Evolutionary conservation across 2,888 invertebrate species (phyloP), one percentile per base, ranked within the genome.

Genomic region (Scaptomyza reducta): DNA sequence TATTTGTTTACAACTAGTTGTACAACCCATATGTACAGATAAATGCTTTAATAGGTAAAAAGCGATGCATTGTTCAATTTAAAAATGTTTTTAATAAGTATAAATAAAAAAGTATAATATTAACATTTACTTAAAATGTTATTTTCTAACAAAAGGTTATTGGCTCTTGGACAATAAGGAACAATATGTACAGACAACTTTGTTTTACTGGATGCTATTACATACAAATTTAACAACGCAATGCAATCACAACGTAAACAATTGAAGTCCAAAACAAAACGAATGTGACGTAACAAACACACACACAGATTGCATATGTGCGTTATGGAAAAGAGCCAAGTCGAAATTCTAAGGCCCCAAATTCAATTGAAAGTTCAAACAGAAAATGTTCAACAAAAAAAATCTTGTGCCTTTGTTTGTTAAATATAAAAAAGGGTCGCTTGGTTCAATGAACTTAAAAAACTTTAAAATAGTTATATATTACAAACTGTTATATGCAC

Each of bases 171-270:
- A 33, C 31, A 54, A 53, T 38, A 25, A 27, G 3, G 49, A 49
- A 27, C 38, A 59, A 27, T 16, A 7, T 13, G 18, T 42, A 16
- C 29, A 41, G 22, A 51, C 25, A 47, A 31, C 50, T 55, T n/a
- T 14, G 41, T 4, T 40, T n/a, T n/a, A 44, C 14, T 41, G 29
- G 11, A 16, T 27, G n/a, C 33, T 29, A 13, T 47, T 53, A 53
- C 41, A 64, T 41, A 64, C 18, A 53, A 11, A 29, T 45, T 42
- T 53, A 16, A 51, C 40, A 57, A 57, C 14, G n/a, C 58, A 25
- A 5, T 46, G 22, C 13, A 41, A 64, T 27, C 14, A 25, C 41
- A 40, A 33, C 33, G 40, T 73, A 73, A 73, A 76, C 72, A 73
- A 42, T 40, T 50, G 2, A 22, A 31, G 3, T 7, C 29, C 56